Evolutionary conservation across 1,140 invertebrate genomes (phyloP).

Genomic region (Charaxes varanes): DNA sequence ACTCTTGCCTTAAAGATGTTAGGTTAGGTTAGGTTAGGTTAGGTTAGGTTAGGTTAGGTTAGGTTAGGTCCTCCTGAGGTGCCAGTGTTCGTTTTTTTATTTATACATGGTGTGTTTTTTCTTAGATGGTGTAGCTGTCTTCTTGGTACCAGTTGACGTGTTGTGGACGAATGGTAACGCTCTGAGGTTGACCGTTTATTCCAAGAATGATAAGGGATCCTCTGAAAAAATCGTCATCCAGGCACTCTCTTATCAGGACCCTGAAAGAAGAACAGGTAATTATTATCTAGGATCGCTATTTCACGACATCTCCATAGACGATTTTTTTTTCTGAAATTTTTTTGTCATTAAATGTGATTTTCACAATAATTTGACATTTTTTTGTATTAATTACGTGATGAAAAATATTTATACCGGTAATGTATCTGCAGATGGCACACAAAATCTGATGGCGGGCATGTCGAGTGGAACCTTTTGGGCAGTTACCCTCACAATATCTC

Average conservation of each 20-base stretch:
- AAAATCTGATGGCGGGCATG: slow-evolving; percentile 42
- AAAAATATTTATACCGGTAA: too few relatives aligned
- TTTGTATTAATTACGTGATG: too few relatives aligned
- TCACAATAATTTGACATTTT: too few relatives aligned
- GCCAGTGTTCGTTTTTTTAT: too few relatives aligned
- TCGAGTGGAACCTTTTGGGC: slow-evolving; percentile 49
- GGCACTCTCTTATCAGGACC: slow-evolving; percentile 57
- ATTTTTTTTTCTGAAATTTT: too few relatives aligned
- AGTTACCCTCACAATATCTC: slow-evolving; percentile 35
- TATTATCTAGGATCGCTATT: background rate
- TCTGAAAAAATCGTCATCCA: slow-evolving; percentile 53
- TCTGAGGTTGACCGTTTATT: slow-evolving; percentile 49
- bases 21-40: too few relatives aligned
- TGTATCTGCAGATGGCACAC: slow-evolving; percentile 37
- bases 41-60: too few relatives aligned
- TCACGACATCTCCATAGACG: background rate
- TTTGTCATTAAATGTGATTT: too few relatives aligned
- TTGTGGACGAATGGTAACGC: slow-evolving; percentile 45
- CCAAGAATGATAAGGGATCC: slow-evolving; percentile 56
- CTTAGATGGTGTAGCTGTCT: slow-evolving; percentile 52
- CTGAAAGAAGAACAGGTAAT: slow-evolving; percentile 57
- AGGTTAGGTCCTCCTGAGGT: too few relatives aligned
- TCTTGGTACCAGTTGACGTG: slow-evolving; percentile 45
- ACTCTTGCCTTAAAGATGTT: too few relatives aligned
- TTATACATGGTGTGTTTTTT: slow-evolving; percentile 3